Evolutionary conservation across 2,797 vertebrate genomes (phyloP).

Genomic region (Gallinago nigripennis): DNA sequence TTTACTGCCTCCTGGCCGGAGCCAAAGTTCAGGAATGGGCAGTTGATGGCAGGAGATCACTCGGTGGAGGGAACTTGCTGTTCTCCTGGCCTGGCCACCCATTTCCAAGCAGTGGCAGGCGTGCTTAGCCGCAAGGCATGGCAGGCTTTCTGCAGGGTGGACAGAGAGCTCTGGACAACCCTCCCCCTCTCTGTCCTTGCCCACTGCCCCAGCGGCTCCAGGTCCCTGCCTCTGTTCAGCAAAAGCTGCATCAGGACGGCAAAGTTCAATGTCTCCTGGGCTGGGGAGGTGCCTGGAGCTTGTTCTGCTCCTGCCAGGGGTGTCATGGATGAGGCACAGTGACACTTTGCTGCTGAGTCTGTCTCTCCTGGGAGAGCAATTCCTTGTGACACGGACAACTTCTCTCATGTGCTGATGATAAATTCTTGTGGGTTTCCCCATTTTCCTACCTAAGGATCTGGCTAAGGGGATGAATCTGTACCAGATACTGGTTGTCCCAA

Average conservation of each 20-base stretch:
- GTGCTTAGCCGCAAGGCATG: background rate
- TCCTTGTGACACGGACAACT: background rate
- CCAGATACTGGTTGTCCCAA: background rate
- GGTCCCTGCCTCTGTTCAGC: accelerated
- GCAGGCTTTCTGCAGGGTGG: background rate
- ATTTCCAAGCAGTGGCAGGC: background rate
- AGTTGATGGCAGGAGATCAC: background rate
- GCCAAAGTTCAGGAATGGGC: constrained; percentile 47
- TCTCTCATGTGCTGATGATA: background rate
- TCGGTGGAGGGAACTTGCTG: constrained; percentile 18
- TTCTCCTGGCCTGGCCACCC: background rate
- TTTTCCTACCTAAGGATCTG: background rate
- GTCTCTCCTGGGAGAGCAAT: background rate
- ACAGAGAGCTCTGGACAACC: background rate
- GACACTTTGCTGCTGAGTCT: accelerated
- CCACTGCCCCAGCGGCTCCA: accelerated
- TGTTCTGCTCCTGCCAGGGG: background rate
- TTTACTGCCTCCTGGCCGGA: background rate
- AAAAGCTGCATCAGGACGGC: accelerated
- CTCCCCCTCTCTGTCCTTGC: accelerated
- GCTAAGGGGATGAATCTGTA: background rate
- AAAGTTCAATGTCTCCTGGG: background rate
- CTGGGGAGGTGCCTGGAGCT: background rate
- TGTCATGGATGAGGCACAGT: accelerated
- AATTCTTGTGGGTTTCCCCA: background rate